Evolutionary conservation across 2,797 vertebrate genomes (phyloP), one percentile per base, ranked within the genome.

Genomic region (Halcyon chelicuti): DNA sequence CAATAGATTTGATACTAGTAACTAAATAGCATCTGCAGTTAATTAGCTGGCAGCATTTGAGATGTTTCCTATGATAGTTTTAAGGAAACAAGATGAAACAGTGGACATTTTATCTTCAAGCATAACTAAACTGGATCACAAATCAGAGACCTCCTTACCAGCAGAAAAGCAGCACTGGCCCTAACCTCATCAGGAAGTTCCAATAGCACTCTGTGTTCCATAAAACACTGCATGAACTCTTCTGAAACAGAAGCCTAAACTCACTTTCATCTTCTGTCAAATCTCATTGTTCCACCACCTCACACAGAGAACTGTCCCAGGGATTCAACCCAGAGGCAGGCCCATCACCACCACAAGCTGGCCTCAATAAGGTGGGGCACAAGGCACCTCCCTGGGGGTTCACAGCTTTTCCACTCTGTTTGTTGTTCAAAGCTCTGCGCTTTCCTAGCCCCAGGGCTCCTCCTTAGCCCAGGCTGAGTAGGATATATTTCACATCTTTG

Each of bases 401-500:
- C 55, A 83, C 20, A 70, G 54, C 22, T 81, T 81, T 84, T 88
- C 55, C 16, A 60, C 10, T 62, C 62, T 31, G 51, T 74, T 78
- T 91, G 79, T 49, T 60, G 86, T 60, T 87, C 73, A 86, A 54
- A 93, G 71, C 49, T 37, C 66, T 46, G 62, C 0, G 0, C 39
- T 88, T 92, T 80, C 65, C 51, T 77, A 79, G 89, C 61, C 40
- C 42, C 82, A 81, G 85, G 72, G 65, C 16, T 94, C 29, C 62
- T 92, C 35, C 84, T 79, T 31, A 84, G 75, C 79, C 82, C 70
- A 88, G 82, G 68, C 70, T 26, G 28, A 91, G 81, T 39, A 77
- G 62, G 87, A 91, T 28, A 47, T 37, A 81, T 90, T 94, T 88
- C 93, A 93, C 29, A 7, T 80, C 86, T 91, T 74, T 81, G 68